Conservation (phyloP, 2,113 vertebrate species). For the Mobula birostris region DNA sequence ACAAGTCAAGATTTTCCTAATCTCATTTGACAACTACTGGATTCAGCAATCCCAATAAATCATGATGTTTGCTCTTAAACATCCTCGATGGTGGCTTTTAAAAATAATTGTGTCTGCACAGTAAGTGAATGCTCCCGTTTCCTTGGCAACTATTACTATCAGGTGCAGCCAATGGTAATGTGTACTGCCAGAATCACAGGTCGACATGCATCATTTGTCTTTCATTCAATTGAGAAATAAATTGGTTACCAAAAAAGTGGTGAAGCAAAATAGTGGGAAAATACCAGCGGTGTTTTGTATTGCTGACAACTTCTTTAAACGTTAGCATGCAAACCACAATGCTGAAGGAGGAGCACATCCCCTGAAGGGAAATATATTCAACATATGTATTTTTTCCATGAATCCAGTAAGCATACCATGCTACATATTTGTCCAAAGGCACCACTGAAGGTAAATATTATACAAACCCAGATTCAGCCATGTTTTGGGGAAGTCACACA, state of each 20-base stretch:
- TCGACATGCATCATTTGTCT: not conserved
- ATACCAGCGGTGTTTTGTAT: not conserved
- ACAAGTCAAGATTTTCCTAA: not conserved
- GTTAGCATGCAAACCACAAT: not conserved
- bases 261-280: not conserved
- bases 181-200: not conserved
- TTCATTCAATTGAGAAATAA: not conserved
- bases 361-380: not conserved
- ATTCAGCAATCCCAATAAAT: conserved; percentile 1
- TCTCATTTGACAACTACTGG: not conserved
- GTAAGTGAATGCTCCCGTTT: not conserved
- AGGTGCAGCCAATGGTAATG: not conserved
- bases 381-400: not conserved
- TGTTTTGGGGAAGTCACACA: not conserved
- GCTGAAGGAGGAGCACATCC: not conserved
- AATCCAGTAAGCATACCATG: not conserved
- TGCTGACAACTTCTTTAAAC: not conserved
- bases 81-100: not conserved
- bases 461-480: not conserved
- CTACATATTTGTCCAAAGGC: not conserved
- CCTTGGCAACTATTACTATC: conserved; percentile 24
- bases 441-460: not conserved
- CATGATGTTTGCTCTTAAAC: not conserved
- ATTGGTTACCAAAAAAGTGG: not conserved
- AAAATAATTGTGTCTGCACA: conserved; percentile 10